A percentile compares a stretch with the other conserved stretches of the same genome.
These are phyloP conservation scores for Microcebus ravelobensis DNA, from an alignment of 2,113 vertebrate genomes.

Conservation along the genomic window DNA sequence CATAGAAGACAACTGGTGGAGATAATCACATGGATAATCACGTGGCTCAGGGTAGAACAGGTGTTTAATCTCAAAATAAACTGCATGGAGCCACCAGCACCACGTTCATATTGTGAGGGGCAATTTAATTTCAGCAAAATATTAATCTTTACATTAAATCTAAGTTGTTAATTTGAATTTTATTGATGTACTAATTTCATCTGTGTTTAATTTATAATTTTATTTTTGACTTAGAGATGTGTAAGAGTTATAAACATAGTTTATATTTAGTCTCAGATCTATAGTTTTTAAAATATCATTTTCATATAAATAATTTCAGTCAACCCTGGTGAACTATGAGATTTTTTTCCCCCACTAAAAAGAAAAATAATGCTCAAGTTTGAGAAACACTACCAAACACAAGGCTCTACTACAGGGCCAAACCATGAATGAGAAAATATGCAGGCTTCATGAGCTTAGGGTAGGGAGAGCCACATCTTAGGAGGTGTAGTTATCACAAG, in stretches of 20 bases:
- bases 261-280: neutral
- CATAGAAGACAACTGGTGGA: neutral
- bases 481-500: neutral
- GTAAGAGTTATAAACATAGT: neutral
- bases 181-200: neutral
- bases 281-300: conserved; percentile 9
- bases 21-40: neutral
- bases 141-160: neutral
- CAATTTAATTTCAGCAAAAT: conserved; percentile 16
- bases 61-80: neutral
- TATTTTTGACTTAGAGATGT: neutral
- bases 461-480: neutral
- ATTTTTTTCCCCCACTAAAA: neutral
- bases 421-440: neutral
- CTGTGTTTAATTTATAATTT: conserved; percentile 34
- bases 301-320: conserved; percentile 3
- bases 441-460: neutral
- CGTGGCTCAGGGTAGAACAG: neutral
- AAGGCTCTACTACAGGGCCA: neutral
- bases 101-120: neutral
- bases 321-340: neutral
- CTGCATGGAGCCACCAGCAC: neutral
- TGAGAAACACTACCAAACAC: conserved; percentile 18
- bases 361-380: conserved; percentile 1
- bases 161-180: conserved; percentile 28